These are phyloP conservation scores for Kryphioiulus occultus DNA, from an alignment of 2,888 invertebrate genomes.

Conservation along the genomic window DNA sequence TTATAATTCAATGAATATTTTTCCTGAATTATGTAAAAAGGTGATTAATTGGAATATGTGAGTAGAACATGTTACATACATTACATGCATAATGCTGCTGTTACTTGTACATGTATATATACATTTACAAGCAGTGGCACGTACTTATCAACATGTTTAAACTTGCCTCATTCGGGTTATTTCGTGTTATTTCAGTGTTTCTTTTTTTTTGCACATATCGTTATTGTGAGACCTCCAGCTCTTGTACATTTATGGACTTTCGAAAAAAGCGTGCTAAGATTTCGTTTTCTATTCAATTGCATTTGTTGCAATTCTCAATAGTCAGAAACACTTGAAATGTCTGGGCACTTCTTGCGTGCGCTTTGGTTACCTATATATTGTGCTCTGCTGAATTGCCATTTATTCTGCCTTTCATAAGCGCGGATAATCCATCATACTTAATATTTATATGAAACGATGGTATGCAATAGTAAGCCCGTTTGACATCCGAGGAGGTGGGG, in stretches of 20 bases:
- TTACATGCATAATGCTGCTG: no score
- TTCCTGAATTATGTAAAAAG: no score
- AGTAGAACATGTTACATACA: no score
- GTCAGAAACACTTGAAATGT: not conserved
- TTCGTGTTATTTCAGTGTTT: no score
- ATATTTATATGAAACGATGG: slow-evolving; percentile 21
- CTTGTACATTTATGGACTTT: not conserved
- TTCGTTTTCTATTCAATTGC: not conserved
- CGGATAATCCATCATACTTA: slow-evolving; percentile 38
- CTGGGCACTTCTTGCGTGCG: slow-evolving; percentile 25
- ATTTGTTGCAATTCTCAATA: not conserved
- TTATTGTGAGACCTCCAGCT: not conserved
- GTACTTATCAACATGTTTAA: no score
- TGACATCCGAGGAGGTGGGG: slow-evolving; percentile 26
- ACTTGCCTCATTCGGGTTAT: no score
- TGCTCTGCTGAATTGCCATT: slow-evolving; percentile 22
- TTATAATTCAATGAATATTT: no score
- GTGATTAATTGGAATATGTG: no score
- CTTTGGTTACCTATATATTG: slow-evolving; percentile 3
- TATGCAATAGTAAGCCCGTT: slow-evolving; percentile 31
- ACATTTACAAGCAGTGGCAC: no score
- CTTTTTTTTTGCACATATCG: no score
- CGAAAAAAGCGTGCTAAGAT: not conserved
- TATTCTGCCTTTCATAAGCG: slow-evolving; percentile 9
- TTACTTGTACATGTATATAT: no score